phyloP scores from a whole-genome alignment of 2,888 invertebrate species.

The Erannis defoliaria region DNA sequence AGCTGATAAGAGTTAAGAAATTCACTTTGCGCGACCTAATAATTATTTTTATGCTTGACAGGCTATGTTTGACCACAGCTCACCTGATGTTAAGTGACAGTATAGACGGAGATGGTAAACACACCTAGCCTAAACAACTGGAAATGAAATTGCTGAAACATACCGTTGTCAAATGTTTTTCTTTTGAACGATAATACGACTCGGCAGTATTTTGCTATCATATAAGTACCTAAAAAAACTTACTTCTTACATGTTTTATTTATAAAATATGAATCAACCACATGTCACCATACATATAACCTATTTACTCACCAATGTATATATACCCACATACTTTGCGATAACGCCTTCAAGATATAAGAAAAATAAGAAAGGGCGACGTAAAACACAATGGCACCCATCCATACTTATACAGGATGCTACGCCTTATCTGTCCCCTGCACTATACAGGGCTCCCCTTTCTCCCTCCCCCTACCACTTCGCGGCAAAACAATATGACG shows the following conservation, averaged over 20 bases:
- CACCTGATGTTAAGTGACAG: too few relatives aligned
- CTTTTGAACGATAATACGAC: too few relatives aligned
- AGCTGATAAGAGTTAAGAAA: background rate
- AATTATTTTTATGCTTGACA: background rate
- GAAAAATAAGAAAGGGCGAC: slow-evolving; percentile 70
- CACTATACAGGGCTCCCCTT: slow-evolving; percentile 75
- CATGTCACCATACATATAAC: slow-evolving; percentile 8
- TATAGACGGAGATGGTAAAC: too few relatives aligned
- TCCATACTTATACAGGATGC: slow-evolving; percentile 70
- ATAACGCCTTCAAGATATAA: slow-evolving; percentile 69
- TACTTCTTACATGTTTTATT: background rate
- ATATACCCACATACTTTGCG: slow-evolving; percentile 53
- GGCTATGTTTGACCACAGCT: too few relatives aligned
- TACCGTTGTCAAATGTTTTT: too few relatives aligned
- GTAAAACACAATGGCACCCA: slow-evolving; percentile 72
- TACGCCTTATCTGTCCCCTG: slow-evolving; percentile 79
- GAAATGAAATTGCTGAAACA: too few relatives aligned
- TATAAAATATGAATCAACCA: background rate
- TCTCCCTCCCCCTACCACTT: slow-evolving; percentile 63
- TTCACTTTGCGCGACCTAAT: background rate
- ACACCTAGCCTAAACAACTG: too few relatives aligned
- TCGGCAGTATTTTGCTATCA: too few relatives aligned
- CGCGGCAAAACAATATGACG: slow-evolving; percentile 86
- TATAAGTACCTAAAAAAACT: background rate
- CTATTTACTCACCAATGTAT: slow-evolving; percentile 39